Base-by-base conservation (phyloP, 2,797 vertebrate species). In the Heteromormyrus szaboi region DNA sequence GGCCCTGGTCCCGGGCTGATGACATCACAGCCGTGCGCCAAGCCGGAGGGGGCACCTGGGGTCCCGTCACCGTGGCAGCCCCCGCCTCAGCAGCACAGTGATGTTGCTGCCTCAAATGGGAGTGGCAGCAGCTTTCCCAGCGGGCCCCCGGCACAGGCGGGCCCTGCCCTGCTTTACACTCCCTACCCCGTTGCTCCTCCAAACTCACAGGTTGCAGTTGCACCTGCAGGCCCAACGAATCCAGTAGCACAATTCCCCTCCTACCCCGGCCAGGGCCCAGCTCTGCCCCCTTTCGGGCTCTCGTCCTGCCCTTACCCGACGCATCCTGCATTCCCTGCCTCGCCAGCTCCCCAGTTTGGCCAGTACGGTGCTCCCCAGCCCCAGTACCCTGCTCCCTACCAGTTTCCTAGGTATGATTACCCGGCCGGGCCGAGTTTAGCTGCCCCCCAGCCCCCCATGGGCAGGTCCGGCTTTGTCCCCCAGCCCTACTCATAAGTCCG, bases 221-320 rank as follows among this genome's bases (percentile, higher is more conserved):
- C 92, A 0, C 91, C 93, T 8, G 91, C 0, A 90, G 95, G 89
- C 92, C 94, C 91, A 72, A 91, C 0, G 94, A 97, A 89, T 86
- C 93, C 54, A 89, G 94, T 89, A 14, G 92, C 83, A 91, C 96
- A 0, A 90, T 96, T 93, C 91, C 94, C 90, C 92, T 96, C 95
- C 2, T 97, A 1, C 93, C 93, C 96, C 79, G 90, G 90, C 87
- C 91, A 94, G 51, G 89, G 94, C 89, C 92, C 96, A 91, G 91
- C 54, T 93, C 95, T 0, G 91, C 92, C 0, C 95, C 95, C 8
- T 92, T 91, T 33, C 65, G 0, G 44, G 41, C 53, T 59, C 8
- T 90, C 2, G 17, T 86, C 79, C 17, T 97, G 97, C 90, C 97
- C 97, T 0, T 97, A 97, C 90, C 97, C 97, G 0, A 89, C 92